Conservation (phyloP, 1,140 invertebrate genomes). For the Neodiprion fabricii region DNA sequence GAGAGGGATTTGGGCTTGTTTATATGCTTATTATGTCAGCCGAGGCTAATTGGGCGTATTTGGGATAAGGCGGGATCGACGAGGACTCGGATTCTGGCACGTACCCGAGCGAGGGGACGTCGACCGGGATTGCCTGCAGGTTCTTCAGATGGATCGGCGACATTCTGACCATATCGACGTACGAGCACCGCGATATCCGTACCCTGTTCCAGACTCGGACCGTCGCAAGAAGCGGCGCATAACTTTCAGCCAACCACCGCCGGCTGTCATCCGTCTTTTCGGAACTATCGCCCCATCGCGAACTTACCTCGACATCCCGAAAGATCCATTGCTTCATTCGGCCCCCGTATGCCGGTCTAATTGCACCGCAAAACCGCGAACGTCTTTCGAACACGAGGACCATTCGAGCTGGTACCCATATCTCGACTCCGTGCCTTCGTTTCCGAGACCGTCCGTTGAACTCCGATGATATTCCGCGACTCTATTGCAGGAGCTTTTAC, state of each 20-base stretch:
- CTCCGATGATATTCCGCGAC: too few species aligned
- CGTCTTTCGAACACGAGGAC: too few species aligned
- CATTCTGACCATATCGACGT: background rate
- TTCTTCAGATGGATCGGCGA: background rate
- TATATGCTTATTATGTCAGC: conserved; percentile 54
- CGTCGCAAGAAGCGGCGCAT: background rate
- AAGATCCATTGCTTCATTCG: conserved; percentile 1
- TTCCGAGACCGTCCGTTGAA: too few species aligned
- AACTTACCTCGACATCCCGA: background rate
- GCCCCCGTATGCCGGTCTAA: too few species aligned
- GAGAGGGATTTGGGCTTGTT: conserved; percentile 40
- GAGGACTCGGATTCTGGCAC: background rate
- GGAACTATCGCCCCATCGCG: background rate
- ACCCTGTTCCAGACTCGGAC: background rate
- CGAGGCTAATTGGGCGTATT: conserved; percentile 52
- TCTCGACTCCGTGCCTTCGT: too few species aligned
- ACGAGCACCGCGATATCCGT: background rate
- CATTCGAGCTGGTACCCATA: too few species aligned
- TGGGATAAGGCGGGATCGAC: conserved; percentile 25
- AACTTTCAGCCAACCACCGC: background rate
- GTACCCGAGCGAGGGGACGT: background rate
- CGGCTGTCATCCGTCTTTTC: background rate
- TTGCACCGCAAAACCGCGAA: too few species aligned
- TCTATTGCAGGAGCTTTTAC: background rate
- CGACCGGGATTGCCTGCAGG: background rate